A percentile compares a stretch with the other conserved stretches of the same genome.
phyloP scores from a whole-genome alignment of 2,888 invertebrate genomes.

The Asteroscopus sphinx region DNA sequence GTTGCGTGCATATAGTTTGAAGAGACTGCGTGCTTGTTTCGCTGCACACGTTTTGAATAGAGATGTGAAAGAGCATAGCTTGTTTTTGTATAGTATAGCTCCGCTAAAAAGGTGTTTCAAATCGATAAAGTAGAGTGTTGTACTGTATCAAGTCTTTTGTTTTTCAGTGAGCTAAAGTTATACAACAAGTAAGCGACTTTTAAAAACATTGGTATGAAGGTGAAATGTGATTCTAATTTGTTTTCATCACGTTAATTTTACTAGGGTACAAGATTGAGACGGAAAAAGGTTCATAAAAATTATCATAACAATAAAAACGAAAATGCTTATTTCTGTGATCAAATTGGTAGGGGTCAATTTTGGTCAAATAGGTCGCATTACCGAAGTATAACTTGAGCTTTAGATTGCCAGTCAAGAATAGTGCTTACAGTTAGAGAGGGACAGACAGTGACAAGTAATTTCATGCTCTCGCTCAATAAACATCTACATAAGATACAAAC shows the following conservation, averaged over 20 bases:
- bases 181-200: slow-evolving; percentile 30
- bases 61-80: slow-evolving; percentile 46
- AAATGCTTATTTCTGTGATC: neutral
- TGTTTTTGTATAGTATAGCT: slow-evolving; percentile 29
- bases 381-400: slow-evolving; percentile 36
- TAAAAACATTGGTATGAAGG: neutral
- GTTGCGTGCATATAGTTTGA: slow-evolving; percentile 56
- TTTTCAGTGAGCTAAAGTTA: slow-evolving; percentile 34
- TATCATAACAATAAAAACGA: slow-evolving; percentile 8
- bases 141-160: slow-evolving; percentile 16
- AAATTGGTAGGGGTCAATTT: neutral
- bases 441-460: slow-evolving; percentile 75
- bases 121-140: slow-evolving; percentile 49
- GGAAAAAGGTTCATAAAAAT: slow-evolving; percentile 8
- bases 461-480: slow-evolving; percentile 80
- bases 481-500: slow-evolving; percentile 76
- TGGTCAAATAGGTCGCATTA: neutral
- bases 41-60: slow-evolving; percentile 45
- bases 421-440: slow-evolving; percentile 59
- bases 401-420: slow-evolving; percentile 27
- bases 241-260: slow-evolving; percentile 15
- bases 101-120: slow-evolving; percentile 22
- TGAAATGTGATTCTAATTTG: too few relatives aligned
- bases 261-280: neutral
- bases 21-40: slow-evolving; percentile 43